Base-by-base conservation (phyloP, 2,113 vertebrate genomes). In the Connochaetes taurinus region DNA sequence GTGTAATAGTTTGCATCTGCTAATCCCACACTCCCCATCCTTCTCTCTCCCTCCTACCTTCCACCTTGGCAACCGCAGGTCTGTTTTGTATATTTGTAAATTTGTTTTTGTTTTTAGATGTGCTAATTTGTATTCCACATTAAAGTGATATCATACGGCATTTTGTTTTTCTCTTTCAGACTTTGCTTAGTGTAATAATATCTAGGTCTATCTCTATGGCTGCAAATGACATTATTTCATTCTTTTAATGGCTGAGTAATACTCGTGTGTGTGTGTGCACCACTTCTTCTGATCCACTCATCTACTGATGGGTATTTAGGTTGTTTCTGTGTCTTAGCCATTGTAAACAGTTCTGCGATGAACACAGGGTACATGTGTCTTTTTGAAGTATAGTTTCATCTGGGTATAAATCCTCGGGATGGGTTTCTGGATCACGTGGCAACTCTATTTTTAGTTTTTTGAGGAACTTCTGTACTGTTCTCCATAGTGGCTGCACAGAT, bases 251-350 rank as follows among this genome's bases (percentile, higher is more conserved):
- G 25, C 43, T 50, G 4, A 80, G 27, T 47, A 47, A 47, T 80
- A 31, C 47, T 47, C 15, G 6, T 33, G 31, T 21, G 33, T 36
- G 9, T 21, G 11, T 36, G 8, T 13, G 0, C 10, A 31, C 15
- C 43, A 80, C 27, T 17, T 50, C 76, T 78, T 45, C 27, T 45
- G 23, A 43, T 76, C 40, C 27, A 50, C 11, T 80, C 29, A 50
- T 31, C 76, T 80, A 5, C 31, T 31, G 45, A 11, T 19, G 76
- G 45, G 19, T 31, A 47, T 47, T 31, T 80, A 50, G 45, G 76
- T 31, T 80, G 27, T 31, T 31, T 80, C 76, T 16, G 2, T 80
- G 45, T 80, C 76, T 80, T 50, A 47, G 45, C 15, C 27, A 33
- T 50, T 80, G 29, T 19, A 80, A 47, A 50, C 5, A 31, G 15